Conservation (phyloP, 2,888 invertebrate genomes). For the Rotaria magnacalcarata region DNA sequence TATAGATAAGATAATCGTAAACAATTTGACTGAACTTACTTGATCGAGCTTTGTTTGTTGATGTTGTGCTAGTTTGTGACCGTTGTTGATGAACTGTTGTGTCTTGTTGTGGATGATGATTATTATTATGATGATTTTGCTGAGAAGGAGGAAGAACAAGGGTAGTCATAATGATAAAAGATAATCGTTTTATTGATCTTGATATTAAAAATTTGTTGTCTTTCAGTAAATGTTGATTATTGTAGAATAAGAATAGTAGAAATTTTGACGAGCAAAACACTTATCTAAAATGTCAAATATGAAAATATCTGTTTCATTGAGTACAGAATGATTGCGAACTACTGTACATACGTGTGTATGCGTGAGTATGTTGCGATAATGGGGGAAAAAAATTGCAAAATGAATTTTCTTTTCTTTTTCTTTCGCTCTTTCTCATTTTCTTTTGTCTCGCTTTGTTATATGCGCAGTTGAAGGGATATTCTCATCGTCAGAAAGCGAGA, state of each 20-base stretch:
- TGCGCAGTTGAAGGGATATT: neutral
- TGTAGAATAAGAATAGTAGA: slow-evolving; percentile 11
- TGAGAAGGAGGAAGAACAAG: neutral
- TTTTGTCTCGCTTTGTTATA: neutral
- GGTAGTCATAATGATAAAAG: slow-evolving; percentile 7
- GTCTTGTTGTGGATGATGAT: neutral
- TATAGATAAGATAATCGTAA: neutral
- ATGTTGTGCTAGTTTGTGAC: neutral
- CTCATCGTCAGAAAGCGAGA: neutral
- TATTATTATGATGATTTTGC: neutral
- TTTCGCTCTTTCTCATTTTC: neutral
- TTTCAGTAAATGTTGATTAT: neutral
- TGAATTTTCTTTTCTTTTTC: neutral
- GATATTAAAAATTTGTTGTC: neutral
- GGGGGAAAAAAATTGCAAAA: neutral
- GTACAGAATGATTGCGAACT: neutral
- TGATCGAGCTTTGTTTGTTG: neutral
- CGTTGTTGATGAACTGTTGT: neutral
- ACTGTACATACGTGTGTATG: neutral
- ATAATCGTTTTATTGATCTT: neutral
- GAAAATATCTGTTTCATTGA: neutral
- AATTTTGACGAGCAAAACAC: neutral
- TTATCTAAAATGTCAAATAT: slow-evolving; percentile 7
- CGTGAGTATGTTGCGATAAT: neutral
- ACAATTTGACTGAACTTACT: neutral